These are phyloP conservation scores for Gymnothorax javanicus DNA, from an alignment of 2,797 vertebrate species.

Conservation along the genomic window DNA sequence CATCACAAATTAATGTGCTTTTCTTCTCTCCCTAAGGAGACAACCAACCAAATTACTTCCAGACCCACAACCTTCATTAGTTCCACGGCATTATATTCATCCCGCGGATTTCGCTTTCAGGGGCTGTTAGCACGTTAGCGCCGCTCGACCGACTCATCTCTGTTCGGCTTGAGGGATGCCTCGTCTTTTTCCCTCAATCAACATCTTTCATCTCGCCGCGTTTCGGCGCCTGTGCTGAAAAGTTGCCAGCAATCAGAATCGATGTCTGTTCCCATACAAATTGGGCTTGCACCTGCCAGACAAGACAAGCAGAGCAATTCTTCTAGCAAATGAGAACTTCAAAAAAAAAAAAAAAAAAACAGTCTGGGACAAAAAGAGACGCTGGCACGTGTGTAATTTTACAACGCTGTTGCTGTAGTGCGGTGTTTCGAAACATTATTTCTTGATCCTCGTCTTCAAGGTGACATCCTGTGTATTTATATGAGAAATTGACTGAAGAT, in stretches of 20 bases:
- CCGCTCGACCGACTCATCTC: neutral
- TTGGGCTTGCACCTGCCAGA: neutral
- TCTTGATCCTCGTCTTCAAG: neutral
- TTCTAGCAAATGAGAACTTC: neutral
- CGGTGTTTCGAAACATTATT: neutral
- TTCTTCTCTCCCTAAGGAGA: neutral
- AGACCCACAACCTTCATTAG: neutral
- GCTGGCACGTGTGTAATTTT: neutral
- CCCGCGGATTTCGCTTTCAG: neutral
- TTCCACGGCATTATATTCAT: neutral
- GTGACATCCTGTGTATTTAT: neutral
- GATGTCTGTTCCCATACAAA: neutral
- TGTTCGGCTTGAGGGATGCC: neutral
- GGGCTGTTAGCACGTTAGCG: neutral
- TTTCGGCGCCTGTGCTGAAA: neutral
- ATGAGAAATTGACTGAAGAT: neutral
- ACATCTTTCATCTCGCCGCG: neutral
- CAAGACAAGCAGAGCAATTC: neutral
- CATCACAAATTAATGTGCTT: neutral
- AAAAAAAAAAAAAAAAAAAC: neutral
- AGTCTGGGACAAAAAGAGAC: neutral
- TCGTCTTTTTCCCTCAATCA: constrained; percentile 2
- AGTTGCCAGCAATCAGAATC: neutral
- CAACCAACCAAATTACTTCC: neutral
- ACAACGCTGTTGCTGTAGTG: neutral